A percentile compares a stretch with the other conserved stretches of the same genome.
Evolutionary conservation across 2,888 invertebrate species (phyloP).

Genomic region (Cryptophagus acutangulus): DNA sequence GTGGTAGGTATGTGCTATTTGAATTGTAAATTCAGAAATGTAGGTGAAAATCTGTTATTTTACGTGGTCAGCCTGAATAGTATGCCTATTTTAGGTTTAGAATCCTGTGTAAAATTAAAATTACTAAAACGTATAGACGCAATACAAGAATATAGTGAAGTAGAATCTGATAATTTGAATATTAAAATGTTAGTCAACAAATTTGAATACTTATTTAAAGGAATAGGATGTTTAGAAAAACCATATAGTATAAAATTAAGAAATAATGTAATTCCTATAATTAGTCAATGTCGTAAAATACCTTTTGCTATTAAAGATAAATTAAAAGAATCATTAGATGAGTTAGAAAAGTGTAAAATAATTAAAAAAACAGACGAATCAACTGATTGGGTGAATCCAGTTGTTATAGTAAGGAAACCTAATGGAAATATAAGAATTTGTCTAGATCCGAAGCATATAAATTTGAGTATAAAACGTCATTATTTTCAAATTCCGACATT

Average conservation of each 20-base stretch:
- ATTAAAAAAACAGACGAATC: slow-evolving; percentile 12
- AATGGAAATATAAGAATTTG: slow-evolving; percentile 22
- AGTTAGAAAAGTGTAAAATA: slow-evolving; percentile 21
- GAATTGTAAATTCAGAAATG: too few relatives aligned
- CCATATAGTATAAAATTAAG: slow-evolving; percentile 17
- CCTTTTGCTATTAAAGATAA: slow-evolving; percentile 20
- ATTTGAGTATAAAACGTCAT: slow-evolving; percentile 17
- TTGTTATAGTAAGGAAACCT: slow-evolving; percentile 25
- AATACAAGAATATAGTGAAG: too few relatives aligned
- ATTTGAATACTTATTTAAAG: slow-evolving; percentile 10
- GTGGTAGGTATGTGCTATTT: too few relatives aligned
- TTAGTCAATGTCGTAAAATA: slow-evolving; percentile 21
- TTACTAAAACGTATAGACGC: too few relatives aligned
- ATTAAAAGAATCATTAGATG: slow-evolving; percentile 17
- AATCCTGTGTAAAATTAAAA: too few relatives aligned
- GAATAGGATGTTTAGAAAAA: slow-evolving; percentile 12
- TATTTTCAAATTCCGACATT: slow-evolving; percentile 17
- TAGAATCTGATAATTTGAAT: too few relatives aligned
- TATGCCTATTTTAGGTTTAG: too few relatives aligned
- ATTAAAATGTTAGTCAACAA: background rate
- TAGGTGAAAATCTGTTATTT: too few relatives aligned
- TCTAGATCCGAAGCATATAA: slow-evolving; percentile 23
- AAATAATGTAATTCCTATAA: slow-evolving; percentile 12
- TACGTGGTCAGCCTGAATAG: too few relatives aligned
- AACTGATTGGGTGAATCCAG: slow-evolving; percentile 25